Base-by-base conservation (phyloP, 2,113 vertebrate genomes). In the Phycodurus eques region DNA sequence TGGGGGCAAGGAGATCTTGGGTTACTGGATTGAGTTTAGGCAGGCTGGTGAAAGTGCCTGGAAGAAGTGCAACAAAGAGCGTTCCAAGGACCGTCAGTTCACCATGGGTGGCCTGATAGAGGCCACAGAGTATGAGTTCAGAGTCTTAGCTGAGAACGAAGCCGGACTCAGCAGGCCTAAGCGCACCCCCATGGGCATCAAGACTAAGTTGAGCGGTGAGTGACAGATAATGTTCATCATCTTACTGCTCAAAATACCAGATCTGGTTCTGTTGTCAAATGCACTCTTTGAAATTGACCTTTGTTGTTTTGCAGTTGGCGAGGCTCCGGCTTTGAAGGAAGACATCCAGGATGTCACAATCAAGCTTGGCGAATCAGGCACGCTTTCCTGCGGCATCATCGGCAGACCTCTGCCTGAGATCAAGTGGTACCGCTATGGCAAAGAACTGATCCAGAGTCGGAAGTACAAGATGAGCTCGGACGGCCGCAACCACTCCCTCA, bases 391-490 rank as follows among this genome's bases (percentile, higher is more conserved):
- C 81, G 94, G 96, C 87, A 98, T 99, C 75, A 86, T 98, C 33
- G 98, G 96, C 71, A 94, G 96, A 90, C 98, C 98, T 73, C 93
- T 99, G 82, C 98, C 98, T 76, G 98, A 99, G 85, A 99, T 99
- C 77, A 98, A 95, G 84, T 99, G 97, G 98, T 98, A 95, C 82
- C 94, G 95, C 74, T 99, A 96, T 0, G 96, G 96, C 90, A 98
- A 96, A 87, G 98, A 99, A 80, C 90, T 99, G 49, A 88, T 94
- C 67, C 98, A 98, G 89, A 99, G 98, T 80, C 95, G 98, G 85
- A 99, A 99, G 89, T 99, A 98, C 88, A 99, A 98, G 90, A 98
- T 96, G 95, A 98, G 96, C 51, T 99, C 97, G 61, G 98, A 99
- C 68, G 98, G 98, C 68, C 96, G 98, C 67, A 97, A 94, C 82